Percentiles rank a stretch among this genome's conserved stretches.
These are phyloP conservation scores for Chrysotoxum bicinctum DNA, from an alignment of 2,888 invertebrate genomes.

Conservation along the genomic window DNA sequence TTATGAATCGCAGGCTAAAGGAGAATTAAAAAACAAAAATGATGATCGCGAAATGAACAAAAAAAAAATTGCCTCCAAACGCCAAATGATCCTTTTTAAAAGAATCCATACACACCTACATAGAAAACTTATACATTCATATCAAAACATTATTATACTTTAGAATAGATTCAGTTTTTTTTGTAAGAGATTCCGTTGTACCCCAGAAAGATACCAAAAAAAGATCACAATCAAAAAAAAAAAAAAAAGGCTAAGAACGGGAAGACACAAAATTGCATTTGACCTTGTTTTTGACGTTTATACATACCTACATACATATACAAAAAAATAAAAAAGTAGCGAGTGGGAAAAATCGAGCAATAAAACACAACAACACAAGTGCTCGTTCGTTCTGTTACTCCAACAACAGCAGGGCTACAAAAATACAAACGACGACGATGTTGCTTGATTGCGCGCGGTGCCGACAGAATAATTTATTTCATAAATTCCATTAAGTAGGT, in stretches of 20 bases:
- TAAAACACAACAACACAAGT: slow-evolving; percentile 43
- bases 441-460: slow-evolving; percentile 40
- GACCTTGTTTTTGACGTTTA: slow-evolving; percentile 67
- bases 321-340: background rate
- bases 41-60: background rate
- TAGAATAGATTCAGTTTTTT: background rate
- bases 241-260: slow-evolving; percentile 38
- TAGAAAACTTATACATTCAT: background rate
- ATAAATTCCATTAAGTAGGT: slow-evolving; percentile 64
- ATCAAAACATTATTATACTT: background rate
- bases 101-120: background rate
- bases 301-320: slow-evolving; percentile 3
- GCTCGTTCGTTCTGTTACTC: background rate
- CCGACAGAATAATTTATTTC: slow-evolving; percentile 72
- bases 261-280: slow-evolving; percentile 71
- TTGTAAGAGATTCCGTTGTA: slow-evolving; percentile 28
- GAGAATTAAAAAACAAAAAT: slow-evolving; percentile 13
- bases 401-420: slow-evolving; percentile 1
- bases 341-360: slow-evolving; percentile 9
- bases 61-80: slow-evolving; percentile 5
- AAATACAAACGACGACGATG: slow-evolving; percentile 3
- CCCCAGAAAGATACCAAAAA: slow-evolving; percentile 22
- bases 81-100: slow-evolving; percentile 18
- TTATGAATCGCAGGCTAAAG: slow-evolving; percentile 21
- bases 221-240: background rate